phyloP scores from a whole-genome alignment of 2,113 vertebrate species.

The Mormoops blainvillei region DNA sequence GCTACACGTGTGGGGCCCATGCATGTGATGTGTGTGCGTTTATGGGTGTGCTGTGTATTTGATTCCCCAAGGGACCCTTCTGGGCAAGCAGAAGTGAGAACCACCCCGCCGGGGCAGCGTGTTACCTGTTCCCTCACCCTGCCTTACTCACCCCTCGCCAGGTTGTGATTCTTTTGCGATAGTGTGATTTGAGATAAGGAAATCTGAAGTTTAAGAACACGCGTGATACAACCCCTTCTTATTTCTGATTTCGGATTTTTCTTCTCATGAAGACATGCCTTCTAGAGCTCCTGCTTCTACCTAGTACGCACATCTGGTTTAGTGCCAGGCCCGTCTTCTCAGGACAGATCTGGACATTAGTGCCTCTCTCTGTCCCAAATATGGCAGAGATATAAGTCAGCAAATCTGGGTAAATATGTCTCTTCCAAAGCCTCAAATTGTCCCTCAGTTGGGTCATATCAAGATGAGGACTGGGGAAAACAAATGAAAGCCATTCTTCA shows the following conservation, averaged over 20 bases:
- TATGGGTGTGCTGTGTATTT: neutral
- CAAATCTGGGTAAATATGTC: neutral
- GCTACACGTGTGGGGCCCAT: neutral
- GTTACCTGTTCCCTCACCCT: neutral
- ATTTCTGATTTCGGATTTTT: neutral
- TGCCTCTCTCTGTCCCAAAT: neutral
- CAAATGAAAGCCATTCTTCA: neutral
- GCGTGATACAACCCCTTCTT: fast-evolving
- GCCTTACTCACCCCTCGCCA: neutral
- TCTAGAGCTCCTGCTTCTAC: neutral
- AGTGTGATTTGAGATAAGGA: neutral
- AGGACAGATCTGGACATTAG: neutral
- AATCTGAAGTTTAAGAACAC: neutral
- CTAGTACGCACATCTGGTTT: neutral
- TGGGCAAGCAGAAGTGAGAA: neutral
- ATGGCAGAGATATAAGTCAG: neutral
- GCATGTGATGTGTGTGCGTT: fast-evolving
- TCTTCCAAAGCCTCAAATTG: neutral
- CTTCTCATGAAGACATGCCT: neutral
- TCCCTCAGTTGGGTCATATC: neutral
- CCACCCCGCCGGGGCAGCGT: neutral
- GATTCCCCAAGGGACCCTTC: neutral
- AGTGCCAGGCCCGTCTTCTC: neutral
- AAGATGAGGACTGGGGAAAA: neutral
- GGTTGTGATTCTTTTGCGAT: neutral